A percentile compares a stretch with the other conserved stretches of the same genome.
These are phyloP conservation scores for Xiphorhynchus elegans DNA, from an alignment of 2,113 vertebrate species.

Conservation along the genomic window DNA sequence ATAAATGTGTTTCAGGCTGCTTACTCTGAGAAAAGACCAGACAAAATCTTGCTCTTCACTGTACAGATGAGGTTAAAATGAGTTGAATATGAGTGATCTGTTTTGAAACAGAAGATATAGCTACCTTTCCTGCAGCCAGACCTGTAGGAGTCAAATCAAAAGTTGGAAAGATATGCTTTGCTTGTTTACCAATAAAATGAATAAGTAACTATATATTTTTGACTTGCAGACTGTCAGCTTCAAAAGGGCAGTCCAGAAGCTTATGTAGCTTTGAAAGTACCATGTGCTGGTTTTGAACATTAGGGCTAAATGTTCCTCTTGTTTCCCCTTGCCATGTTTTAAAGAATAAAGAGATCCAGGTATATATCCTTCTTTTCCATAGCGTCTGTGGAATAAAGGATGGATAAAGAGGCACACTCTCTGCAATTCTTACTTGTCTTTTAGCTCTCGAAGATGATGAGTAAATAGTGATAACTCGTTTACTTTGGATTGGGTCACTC, in stretches of 20 bases:
- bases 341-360: neutral
- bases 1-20: slow-evolving; percentile 10
- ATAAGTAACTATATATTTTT: neutral
- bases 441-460: neutral
- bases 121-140: neutral
- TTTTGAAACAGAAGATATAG: neutral
- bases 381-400: neutral
- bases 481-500: neutral
- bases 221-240: neutral
- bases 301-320: neutral
- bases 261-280: neutral
- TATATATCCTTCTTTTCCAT: neutral
- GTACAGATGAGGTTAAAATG: neutral
- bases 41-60: neutral
- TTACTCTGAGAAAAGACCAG: neutral
- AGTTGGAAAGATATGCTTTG: neutral
- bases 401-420: neutral
- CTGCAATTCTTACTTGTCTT: neutral
- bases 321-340: rapidly evolving
- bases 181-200: neutral
- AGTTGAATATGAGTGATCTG: neutral
- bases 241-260: neutral
- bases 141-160: neutral
- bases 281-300: neutral
- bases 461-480: rapidly evolving